Evolutionary conservation across 2,113 vertebrate species (phyloP).

Genomic region (Ptilonorhynchus violaceus): DNA sequence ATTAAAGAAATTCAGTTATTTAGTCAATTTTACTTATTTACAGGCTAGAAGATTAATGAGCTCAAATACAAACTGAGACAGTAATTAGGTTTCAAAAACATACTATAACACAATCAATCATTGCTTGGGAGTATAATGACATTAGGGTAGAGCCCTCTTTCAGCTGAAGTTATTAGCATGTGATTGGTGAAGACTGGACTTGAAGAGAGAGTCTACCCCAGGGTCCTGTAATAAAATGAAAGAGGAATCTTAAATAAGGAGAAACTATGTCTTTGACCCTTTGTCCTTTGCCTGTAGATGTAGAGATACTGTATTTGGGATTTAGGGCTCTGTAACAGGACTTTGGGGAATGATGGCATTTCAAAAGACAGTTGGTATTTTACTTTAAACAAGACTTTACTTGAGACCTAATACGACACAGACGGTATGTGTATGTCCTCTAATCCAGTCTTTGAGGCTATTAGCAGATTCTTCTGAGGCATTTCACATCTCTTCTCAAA

Average conservation of each 20-base stretch:
- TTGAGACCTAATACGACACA: slow-evolving; percentile 54
- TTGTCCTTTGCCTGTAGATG: slow-evolving; percentile 71
- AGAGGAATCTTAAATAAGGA: slow-evolving; percentile 70
- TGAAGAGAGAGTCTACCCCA: slow-evolving; percentile 67
- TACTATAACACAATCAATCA: slow-evolving; percentile 95
- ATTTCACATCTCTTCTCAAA: slow-evolving; percentile 34
- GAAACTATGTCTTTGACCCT: slow-evolving; percentile 69
- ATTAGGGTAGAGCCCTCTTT: slow-evolving; percentile 84
- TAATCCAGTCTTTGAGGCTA: slow-evolving; percentile 49
- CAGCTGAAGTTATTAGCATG: slow-evolving; percentile 81
- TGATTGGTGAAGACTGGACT: slow-evolving; percentile 76
- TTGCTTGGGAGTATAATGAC: slow-evolving; percentile 83
- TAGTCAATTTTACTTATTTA: slow-evolving; percentile 98
- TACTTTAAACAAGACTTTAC: slow-evolving; percentile 67
- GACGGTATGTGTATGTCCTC: slow-evolving; percentile 35
- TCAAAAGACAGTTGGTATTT: slow-evolving; percentile 68
- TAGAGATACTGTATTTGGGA: slow-evolving; percentile 45
- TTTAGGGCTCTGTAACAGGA: slow-evolving; percentile 69
- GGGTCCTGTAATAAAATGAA: slow-evolving; percentile 73
- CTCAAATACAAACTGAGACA: slow-evolving; percentile 86
- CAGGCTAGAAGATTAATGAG: slow-evolving; percentile 93
- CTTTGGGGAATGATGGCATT: slow-evolving; percentile 62
- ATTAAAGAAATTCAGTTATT: slow-evolving; percentile 98
- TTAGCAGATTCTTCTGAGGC: slow-evolving; percentile 38
- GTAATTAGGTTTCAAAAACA: slow-evolving; percentile 99